Conservation (phyloP, 1,140 invertebrate genomes). For the Cataglyphis hispanica region DNA sequence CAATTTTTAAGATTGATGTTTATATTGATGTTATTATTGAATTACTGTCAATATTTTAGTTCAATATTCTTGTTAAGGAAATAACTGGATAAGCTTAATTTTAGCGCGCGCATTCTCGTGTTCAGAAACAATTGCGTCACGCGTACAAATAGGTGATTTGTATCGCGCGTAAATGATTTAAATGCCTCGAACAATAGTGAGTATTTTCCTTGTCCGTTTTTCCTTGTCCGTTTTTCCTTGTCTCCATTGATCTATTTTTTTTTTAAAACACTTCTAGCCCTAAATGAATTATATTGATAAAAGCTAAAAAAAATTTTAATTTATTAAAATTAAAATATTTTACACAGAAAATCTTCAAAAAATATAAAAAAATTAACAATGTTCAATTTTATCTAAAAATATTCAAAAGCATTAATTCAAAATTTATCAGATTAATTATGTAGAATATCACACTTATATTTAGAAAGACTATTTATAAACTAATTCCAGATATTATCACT, state of each 20-base stretch:
- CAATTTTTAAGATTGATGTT: background rate
- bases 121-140: conserved; percentile 48
- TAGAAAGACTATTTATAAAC: background rate
- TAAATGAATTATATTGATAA: background rate
- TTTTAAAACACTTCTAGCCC: background rate
- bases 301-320: background rate
- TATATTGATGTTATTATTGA: background rate
- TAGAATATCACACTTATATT: background rate
- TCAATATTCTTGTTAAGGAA: conserved; percentile 5
- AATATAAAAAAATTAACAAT: background rate
- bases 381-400: background rate
- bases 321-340: background rate
- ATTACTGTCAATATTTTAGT: background rate
- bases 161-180: conserved; percentile 45
- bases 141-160: conserved; percentile 47
- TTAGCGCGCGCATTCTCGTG: conserved; percentile 17
- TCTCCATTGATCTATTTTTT: background rate
- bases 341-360: background rate
- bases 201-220: background rate
- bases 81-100: conserved; percentile 49
- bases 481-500: background rate
- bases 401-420: background rate
- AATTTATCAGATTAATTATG: background rate
- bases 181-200: background rate
- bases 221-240: conserved; percentile 9